Percentiles rank a stretch among this genome's conserved stretches.
Conservation (phyloP, 2,113 vertebrate species). For the Panthera uncia region DNA sequence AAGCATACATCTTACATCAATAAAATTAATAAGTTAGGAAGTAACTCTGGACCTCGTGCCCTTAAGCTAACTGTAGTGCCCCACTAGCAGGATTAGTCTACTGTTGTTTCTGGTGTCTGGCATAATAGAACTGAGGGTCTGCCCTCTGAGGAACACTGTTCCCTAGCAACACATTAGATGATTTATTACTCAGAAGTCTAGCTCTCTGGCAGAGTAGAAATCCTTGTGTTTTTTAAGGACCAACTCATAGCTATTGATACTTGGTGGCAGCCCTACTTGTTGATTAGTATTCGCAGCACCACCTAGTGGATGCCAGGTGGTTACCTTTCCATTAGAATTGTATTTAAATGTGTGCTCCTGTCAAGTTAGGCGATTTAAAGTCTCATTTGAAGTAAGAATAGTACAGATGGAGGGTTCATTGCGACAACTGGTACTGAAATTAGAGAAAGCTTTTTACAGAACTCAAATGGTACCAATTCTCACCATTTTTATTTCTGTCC, state of each 20-base stretch:
- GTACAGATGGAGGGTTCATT: background rate
- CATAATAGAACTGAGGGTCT: background rate
- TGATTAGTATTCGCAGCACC: slow-evolving; percentile 62
- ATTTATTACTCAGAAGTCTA: background rate
- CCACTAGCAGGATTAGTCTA: background rate
- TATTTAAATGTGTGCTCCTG: background rate
- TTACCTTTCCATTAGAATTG: background rate
- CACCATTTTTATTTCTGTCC: background rate
- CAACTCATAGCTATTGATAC: background rate
- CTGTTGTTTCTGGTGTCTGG: background rate
- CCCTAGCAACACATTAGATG: background rate
- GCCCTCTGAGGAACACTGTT: background rate
- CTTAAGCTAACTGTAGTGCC: background rate
- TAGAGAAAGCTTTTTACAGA: background rate
- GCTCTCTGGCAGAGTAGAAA: background rate
- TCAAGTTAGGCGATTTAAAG: background rate
- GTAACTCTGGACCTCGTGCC: background rate
- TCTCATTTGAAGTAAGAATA: background rate
- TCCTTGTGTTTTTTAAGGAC: background rate
- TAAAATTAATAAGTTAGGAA: background rate
- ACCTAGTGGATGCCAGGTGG: slow-evolving; percentile 65
- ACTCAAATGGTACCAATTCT: background rate
- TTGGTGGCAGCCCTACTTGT: background rate
- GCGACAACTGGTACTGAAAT: background rate
- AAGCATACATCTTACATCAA: background rate